Conservation (phyloP, 92 coral and sea anemone genomes). For the Bergia puertoricense region DNA sequence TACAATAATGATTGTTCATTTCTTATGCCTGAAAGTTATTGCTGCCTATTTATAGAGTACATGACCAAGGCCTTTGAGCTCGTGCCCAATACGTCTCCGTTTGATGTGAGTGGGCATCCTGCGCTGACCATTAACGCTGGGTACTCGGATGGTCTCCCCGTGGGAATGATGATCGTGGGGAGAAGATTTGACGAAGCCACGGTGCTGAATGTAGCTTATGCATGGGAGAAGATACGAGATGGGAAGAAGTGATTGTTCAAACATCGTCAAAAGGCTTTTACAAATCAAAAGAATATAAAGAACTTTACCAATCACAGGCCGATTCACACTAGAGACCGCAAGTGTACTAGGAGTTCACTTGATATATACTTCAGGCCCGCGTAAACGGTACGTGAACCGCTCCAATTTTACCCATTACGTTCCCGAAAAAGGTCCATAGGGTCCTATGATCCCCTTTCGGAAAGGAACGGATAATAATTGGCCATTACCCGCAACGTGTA, state of each 20-base stretch:
- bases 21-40: not conserved
- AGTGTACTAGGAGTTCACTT: too few species aligned
- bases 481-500: too few species aligned
- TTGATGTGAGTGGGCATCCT: slow-evolving; percentile 78
- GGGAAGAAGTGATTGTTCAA: not conserved
- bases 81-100: slow-evolving; percentile 54
- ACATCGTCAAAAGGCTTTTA: not conserved
- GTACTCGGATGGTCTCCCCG: slow-evolving; percentile 79
- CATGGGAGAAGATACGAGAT: slow-evolving; percentile 60
- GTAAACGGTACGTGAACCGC: too few species aligned
- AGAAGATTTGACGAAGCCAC: slow-evolving; percentile 79
- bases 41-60: slow-evolving; percentile 10
- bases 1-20: too few species aligned
- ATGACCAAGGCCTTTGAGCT: slow-evolving; percentile 24
- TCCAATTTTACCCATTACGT: too few species aligned
- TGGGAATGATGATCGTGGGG: slow-evolving; percentile 90
- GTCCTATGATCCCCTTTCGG: too few species aligned
- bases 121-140: slow-evolving; percentile 88
- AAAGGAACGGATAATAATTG: too few species aligned
- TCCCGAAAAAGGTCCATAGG: too few species aligned
- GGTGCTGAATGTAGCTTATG: slow-evolving; percentile 83
- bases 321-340: too few species aligned
- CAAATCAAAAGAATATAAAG: not conserved
- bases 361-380: too few species aligned
- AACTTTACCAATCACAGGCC: too few species aligned